phyloP scores from a whole-genome alignment of 2,888 invertebrate genomes.

The Drosophila niveifrons region DNA sequence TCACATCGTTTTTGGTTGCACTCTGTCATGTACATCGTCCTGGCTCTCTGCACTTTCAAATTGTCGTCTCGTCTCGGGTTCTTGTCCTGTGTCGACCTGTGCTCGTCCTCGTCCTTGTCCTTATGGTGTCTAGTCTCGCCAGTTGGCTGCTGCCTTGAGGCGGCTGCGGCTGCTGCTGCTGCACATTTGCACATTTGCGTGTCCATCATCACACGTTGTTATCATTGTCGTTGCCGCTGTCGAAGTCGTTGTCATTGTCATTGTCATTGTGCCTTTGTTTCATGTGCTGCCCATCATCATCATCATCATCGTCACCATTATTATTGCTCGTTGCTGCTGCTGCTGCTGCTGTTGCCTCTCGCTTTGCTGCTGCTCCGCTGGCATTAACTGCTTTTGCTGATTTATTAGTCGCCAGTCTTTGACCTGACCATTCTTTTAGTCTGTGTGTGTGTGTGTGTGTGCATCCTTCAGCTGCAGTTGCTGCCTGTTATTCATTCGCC shows the following conservation, averaged over 20 bases:
- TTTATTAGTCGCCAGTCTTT: constrained; percentile 54
- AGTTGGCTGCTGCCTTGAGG: constrained; percentile 29
- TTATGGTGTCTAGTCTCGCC: constrained; percentile 22
- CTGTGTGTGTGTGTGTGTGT: background rate
- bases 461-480: background rate
- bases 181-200: constrained; percentile 37
- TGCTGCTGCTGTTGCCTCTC: constrained; percentile 44
- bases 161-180: constrained; percentile 15
- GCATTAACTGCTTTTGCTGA: constrained; percentile 58
- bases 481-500: constrained; percentile 7
- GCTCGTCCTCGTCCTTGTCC: constrained; percentile 29
- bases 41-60: constrained; percentile 14
- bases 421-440: constrained; percentile 2
- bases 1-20: constrained; percentile 41
- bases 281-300: constrained; percentile 40
- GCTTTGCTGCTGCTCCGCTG: constrained; percentile 41
- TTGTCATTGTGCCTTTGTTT: constrained; percentile 4
- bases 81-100: constrained; percentile 15
- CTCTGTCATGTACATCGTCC: constrained; percentile 37
- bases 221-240: constrained; percentile 22
- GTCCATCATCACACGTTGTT: constrained; percentile 36
- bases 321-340: constrained; percentile 26
- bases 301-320: constrained; percentile 41
- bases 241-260: background rate
- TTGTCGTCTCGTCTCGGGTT: constrained; percentile 5